A percentile compares a stretch with the other conserved stretches of the same genome.
These are phyloP conservation scores for Chascanopsetta lugubris DNA, from an alignment of 2,113 vertebrate genomes.

Conservation along the genomic window DNA sequence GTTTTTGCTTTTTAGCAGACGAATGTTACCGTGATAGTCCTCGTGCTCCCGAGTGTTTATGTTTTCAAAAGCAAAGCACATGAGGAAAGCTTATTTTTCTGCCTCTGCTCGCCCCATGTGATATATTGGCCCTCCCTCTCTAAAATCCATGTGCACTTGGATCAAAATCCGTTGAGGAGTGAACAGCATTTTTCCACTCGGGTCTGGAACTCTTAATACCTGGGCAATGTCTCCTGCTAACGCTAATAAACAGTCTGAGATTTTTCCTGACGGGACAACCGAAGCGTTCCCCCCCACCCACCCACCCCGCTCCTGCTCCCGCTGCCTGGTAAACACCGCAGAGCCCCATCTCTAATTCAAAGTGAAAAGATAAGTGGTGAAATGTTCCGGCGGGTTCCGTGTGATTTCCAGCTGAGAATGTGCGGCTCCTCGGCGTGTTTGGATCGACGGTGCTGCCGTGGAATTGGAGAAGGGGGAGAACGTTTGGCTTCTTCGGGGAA, in stretches of 20 bases:
- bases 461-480: conserved; percentile 3
- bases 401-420: conserved; percentile 70
- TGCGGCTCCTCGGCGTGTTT: conserved; percentile 48
- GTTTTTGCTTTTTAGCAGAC: conserved; percentile 12
- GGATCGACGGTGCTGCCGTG: conserved; percentile 19
- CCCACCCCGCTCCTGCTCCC: conserved; percentile 17
- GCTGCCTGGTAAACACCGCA: conserved; percentile 63
- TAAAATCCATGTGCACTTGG: conserved; percentile 17
- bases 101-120: conserved; percentile 22
- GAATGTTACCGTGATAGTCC: not conserved
- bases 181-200: conserved; percentile 58
- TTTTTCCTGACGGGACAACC: conserved; percentile 54
- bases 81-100: conserved; percentile 27
- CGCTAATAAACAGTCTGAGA: conserved; percentile 65
- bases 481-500: conserved; percentile 41
- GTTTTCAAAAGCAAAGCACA: conserved; percentile 14
- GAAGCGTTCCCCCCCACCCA: conserved; percentile 48
- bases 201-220: conserved; percentile 59
- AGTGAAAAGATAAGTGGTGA: conserved; percentile 76
- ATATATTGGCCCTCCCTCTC: conserved; percentile 17
- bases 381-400: conserved; percentile 62
- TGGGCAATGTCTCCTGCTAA: conserved; percentile 62
- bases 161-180: conserved; percentile 39
- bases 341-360: conserved; percentile 70
- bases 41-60: not conserved